Evolutionary conservation across 2,797 vertebrate species (phyloP), one percentile per base, ranked within the genome.

Genomic region (Phrynocephalus vlangalii): DNA sequence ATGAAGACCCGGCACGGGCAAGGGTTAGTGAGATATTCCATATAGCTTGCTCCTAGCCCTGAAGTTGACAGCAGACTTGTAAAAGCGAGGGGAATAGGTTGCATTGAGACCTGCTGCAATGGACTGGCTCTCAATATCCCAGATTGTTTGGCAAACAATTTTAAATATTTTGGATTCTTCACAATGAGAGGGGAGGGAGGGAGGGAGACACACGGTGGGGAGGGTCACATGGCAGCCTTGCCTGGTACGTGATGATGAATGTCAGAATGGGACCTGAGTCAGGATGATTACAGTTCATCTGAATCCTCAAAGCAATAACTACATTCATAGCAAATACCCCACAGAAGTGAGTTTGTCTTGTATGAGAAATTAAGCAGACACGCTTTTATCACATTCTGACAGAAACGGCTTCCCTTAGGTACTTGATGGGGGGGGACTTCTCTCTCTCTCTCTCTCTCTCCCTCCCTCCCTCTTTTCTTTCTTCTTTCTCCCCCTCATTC

Each of bases 241-340:
- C 24, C 28, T 6, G n/a, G 10, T n/a, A 11, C 0, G 13, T 8
- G 2, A 15, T 56, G 16, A 44, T 50, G 38, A 44, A 44, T 72
- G 77, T 3, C 16, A 0, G 28, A 68, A n/a, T 1, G 26, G 63
- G 52, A 3, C 68, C 68, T 10, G 0, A 0, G 30, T 16, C 0
- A 80, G 85, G 56, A 11, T 0, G 2, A 15, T 6, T 22, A 16
- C 66, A 60, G 80, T 6, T 22, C 81, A 28, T 13, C 70, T 38
- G 72, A 73, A 79, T 33, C 28, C 85, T 78, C 86, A 60, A 50
- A 84, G 79, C 66, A 83, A 33, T 73, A 73, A 60, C 73, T 73
- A 60, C 72, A 87, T 67, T 76, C 60, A 89, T 79, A 60, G 79
- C 67, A 10, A 66, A 26, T 15, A 13, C 75, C 2, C 1, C 22